A percentile compares a stretch with the other conserved stretches of the same genome.
These are phyloP conservation scores for Drosophila leontia DNA, from an alignment of 1,140 invertebrate species.

Conservation along the genomic window DNA sequence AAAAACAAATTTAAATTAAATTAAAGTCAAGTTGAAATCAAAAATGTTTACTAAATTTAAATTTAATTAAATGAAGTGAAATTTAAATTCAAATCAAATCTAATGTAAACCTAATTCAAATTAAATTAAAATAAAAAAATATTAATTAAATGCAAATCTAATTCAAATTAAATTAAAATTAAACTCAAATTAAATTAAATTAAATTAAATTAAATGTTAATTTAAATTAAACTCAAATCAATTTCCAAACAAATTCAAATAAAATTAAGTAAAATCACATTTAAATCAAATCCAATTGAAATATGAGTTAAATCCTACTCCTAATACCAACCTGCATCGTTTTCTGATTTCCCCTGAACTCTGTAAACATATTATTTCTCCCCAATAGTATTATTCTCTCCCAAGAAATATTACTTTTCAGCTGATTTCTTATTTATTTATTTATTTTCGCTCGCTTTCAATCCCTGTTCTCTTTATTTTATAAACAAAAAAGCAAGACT, in stretches of 20 bases:
- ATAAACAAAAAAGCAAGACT: neutral
- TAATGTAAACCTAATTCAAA: neutral
- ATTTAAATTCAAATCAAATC: neutral
- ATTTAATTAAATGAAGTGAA: neutral
- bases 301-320: too few relatives aligned
- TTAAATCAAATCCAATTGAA: neutral
- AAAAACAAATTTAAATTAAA: too few relatives aligned
- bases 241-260: neutral
- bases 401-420: neutral
- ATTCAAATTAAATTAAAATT: neutral
- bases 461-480: neutral
- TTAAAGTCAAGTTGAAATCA: too few relatives aligned
- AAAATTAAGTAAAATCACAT: neutral
- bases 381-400: neutral
- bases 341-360: neutral
- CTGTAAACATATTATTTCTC: neutral
- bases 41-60: too few relatives aligned
- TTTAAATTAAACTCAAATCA: neutral
- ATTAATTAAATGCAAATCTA: too few relatives aligned
- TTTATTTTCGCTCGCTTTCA: neutral
- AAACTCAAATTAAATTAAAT: neutral
- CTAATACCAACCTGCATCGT: neutral
- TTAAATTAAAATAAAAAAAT: neutral
- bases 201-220: neutral
- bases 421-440: neutral